Evolutionary conservation across 2,113 vertebrate genomes (phyloP).

Genomic region (Dolichallabes microphthalmus): DNA sequence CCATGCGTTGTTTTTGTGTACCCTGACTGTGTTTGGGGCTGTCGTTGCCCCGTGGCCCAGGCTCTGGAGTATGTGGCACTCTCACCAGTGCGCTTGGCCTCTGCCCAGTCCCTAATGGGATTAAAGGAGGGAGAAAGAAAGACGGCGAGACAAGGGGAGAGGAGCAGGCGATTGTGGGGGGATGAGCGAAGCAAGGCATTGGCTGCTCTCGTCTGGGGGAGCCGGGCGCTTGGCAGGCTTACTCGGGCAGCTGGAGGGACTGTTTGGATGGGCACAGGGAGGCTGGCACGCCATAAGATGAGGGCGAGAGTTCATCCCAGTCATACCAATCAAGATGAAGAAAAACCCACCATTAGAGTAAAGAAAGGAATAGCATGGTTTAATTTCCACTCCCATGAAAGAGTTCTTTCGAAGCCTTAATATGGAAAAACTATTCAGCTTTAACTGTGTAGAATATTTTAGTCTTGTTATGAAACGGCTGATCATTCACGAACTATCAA

Average conservation of each 20-base stretch:
- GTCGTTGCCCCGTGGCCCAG: slow-evolving; percentile 25
- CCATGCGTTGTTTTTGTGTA: slow-evolving; percentile 50
- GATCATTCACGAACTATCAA: neutral
- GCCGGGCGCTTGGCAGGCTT: slow-evolving; percentile 64
- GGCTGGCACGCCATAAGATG: slow-evolving; percentile 34
- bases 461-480: neutral
- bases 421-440: neutral
- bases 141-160: slow-evolving; percentile 38
- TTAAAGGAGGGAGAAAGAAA: slow-evolving; percentile 52
- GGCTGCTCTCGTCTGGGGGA: slow-evolving; percentile 56
- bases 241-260: slow-evolving; percentile 69
- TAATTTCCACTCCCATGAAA: neutral
- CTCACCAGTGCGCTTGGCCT: slow-evolving; percentile 50
- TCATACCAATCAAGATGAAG: slow-evolving; percentile 55
- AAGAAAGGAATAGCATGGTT: slow-evolving; percentile 8
- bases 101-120: slow-evolving; percentile 59
- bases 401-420: neutral
- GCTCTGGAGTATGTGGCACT: slow-evolving; percentile 24
- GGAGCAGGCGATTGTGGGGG: slow-evolving; percentile 23
- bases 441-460: neutral
- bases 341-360: slow-evolving; percentile 13
- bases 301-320: slow-evolving; percentile 53
- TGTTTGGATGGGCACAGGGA: slow-evolving; percentile 59
- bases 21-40: slow-evolving; percentile 39
- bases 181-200: slow-evolving; percentile 26